Evolutionary conservation across 1,140 invertebrate genomes (phyloP).

Genomic region (Drosophila tani): DNA sequence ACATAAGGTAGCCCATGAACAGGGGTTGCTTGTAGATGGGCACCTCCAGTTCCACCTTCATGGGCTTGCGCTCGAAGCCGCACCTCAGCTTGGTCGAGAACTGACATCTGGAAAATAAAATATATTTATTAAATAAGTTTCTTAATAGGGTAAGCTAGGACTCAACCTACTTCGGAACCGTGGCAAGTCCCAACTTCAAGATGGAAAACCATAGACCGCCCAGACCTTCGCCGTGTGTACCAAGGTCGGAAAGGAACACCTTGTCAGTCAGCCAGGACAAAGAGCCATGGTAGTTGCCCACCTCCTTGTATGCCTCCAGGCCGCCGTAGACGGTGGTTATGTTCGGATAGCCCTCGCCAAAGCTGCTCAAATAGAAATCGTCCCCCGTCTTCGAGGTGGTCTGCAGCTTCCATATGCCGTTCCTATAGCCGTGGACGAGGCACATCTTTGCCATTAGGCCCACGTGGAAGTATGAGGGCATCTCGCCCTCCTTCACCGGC

Average conservation of each 20-base stretch:
- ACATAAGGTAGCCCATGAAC: slow-evolving; percentile 40
- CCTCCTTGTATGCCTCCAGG: slow-evolving; percentile 25
- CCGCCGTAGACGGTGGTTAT: slow-evolving; percentile 24
- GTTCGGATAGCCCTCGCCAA: slow-evolving; percentile 28
- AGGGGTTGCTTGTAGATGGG: slow-evolving; percentile 35
- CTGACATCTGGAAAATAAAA: slow-evolving; percentile 1
- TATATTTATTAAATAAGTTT: background rate
- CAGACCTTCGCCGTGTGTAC: background rate
- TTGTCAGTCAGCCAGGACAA: slow-evolving; percentile 34
- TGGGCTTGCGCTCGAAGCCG: slow-evolving; percentile 29
- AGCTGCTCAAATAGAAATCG: slow-evolving; percentile 17
- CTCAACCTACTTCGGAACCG: slow-evolving; percentile 4
- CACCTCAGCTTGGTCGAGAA: slow-evolving; percentile 7
- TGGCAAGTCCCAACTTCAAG: background rate
- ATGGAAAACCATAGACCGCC: slow-evolving; percentile 1
- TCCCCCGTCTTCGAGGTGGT: slow-evolving; percentile 8
- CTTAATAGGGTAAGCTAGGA: background rate
- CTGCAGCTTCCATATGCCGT: slow-evolving; percentile 45
- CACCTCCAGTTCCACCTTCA: slow-evolving; percentile 27
- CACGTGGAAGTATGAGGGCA: slow-evolving; percentile 53
- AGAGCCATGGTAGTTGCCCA: slow-evolving; percentile 3
- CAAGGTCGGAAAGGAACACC: slow-evolving; percentile 6
- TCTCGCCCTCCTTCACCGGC: background rate
- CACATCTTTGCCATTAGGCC: slow-evolving; percentile 49
- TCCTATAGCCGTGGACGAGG: slow-evolving; percentile 31